Conservation (phyloP, 2,888 invertebrate species). For the Alentia gelatinosa region DNA sequence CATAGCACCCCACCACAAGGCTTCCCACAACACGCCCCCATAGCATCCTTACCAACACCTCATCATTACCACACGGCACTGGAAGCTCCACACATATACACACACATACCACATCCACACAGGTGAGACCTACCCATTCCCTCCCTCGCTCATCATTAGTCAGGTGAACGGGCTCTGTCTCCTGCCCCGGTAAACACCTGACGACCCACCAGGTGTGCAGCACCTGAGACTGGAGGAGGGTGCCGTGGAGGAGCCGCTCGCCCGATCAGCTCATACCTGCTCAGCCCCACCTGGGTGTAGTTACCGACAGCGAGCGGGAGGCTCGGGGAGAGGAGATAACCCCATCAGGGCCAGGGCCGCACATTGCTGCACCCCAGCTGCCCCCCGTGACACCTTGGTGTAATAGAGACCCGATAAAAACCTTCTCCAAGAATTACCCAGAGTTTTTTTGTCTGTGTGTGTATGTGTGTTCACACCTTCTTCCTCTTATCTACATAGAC, state of each 20-base stretch:
- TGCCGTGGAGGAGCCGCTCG: not conserved
- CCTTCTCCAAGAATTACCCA: not conserved
- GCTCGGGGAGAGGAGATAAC: not conserved
- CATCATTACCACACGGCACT: not conserved
- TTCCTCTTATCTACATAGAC: not conserved
- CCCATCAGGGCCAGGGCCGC: not conserved
- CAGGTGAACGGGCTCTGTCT: not conserved
- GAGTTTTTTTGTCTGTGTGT: not conserved
- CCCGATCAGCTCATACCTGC: not conserved
- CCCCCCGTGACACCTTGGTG: not conserved
- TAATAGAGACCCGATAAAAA: constrained; percentile 6
- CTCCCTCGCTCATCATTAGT: not conserved
- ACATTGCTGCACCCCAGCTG: not conserved
- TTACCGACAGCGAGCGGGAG: no score
- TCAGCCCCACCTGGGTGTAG: not conserved
- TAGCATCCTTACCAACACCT: not conserved
- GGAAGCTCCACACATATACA: not conserved
- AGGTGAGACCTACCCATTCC: not conserved
- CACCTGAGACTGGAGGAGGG: not conserved
- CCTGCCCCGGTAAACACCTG: not conserved
- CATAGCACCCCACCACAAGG: not conserved
- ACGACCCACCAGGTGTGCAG: not conserved
- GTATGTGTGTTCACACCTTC: not conserved
- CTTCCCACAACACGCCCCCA: not conserved
- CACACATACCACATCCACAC: not conserved